These are phyloP conservation scores for Pluvialis apricaria DNA, from an alignment of 2,113 vertebrate genomes.

Conservation along the genomic window DNA sequence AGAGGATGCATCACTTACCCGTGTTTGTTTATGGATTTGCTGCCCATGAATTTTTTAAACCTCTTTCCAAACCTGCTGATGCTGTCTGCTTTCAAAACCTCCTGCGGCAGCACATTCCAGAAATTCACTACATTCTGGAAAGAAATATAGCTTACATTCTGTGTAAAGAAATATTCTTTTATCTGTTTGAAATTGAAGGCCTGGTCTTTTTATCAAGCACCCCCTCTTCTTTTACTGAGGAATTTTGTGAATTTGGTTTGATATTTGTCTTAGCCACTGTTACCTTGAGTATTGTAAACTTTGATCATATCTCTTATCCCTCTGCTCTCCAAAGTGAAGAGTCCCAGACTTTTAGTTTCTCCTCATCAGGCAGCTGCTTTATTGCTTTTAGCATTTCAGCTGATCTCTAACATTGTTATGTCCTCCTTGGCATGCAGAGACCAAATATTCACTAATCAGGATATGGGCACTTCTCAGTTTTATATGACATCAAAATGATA, in stretches of 20 bases:
- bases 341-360: not conserved
- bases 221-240: not conserved
- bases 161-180: not conserved
- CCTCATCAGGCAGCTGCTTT: not conserved
- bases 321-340: not conserved
- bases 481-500: not conserved
- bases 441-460: not conserved
- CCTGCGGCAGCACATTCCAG: not conserved
- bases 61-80: not conserved
- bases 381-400: not conserved
- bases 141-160: not conserved
- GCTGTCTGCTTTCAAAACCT: not conserved
- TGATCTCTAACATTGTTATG: not conserved
- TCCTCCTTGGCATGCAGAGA: not conserved
- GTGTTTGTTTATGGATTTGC: not conserved
- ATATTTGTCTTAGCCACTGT: not conserved
- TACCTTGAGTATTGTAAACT: not conserved
- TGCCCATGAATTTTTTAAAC: not conserved
- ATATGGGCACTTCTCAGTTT: not conserved
- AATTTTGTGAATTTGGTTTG: not conserved
- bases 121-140: not conserved
- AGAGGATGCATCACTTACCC: not conserved
- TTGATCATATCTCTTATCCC: not conserved
- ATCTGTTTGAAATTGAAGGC: not conserved
- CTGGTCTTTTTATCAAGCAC: not conserved